Evolutionary conservation across 92 coral and sea anemone species (phyloP).

Genomic region (Phymanthus crucifer): DNA sequence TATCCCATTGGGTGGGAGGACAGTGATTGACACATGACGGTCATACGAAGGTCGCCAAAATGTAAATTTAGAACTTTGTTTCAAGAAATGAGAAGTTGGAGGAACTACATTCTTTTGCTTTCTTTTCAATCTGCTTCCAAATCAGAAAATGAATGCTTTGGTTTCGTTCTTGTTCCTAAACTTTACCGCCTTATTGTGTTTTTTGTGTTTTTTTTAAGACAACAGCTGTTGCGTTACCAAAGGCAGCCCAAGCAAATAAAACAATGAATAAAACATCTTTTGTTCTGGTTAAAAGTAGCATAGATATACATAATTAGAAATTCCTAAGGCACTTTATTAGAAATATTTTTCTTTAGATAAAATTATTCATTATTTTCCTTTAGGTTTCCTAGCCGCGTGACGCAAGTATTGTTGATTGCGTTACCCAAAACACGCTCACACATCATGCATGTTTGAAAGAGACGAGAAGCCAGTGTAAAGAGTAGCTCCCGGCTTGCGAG

Average conservation of each 20-base stretch:
- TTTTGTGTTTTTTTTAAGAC: not conserved
- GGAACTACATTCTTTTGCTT: not conserved
- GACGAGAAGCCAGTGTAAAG: not conserved
- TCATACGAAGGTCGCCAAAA: conserved; percentile 16
- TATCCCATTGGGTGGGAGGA: conserved; percentile 75
- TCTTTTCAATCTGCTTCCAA: not conserved
- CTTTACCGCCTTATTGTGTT: not conserved
- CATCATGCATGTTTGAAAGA: conserved; percentile 2
- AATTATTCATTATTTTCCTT: not conserved
- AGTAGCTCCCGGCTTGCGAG: not conserved
- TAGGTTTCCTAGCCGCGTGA: not conserved
- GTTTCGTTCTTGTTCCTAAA: not conserved
- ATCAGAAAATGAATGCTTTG: not conserved
- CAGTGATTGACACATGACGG: conserved; percentile 61
- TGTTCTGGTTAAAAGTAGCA: not conserved
- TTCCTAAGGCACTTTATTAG: no score
- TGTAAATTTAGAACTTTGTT: not conserved
- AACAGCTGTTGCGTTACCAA: not conserved
- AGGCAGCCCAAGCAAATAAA: not conserved
- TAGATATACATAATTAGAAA: no score
- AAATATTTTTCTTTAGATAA: not conserved
- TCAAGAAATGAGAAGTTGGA: not conserved
- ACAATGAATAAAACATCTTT: not conserved
- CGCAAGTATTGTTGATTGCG: not conserved
- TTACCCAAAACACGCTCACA: not conserved